These are phyloP conservation scores for Madoqua kirkii DNA, from an alignment of 2,113 vertebrate genomes.

Conservation along the genomic window DNA sequence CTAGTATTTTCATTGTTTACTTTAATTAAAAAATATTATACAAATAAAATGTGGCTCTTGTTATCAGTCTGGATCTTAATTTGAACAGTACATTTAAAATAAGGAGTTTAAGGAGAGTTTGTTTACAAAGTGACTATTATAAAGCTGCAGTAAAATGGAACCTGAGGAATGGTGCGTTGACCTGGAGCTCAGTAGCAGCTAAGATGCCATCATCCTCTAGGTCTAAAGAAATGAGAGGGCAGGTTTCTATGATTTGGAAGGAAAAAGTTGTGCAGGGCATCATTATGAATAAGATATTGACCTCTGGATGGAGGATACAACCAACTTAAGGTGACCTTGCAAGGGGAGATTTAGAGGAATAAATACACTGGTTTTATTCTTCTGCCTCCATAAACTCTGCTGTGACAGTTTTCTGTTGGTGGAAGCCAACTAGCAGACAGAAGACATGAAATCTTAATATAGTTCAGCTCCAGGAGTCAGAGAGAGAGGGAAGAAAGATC, in stretches of 20 bases:
- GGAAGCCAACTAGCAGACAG: not conserved
- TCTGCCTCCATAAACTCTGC: not conserved
- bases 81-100: not conserved
- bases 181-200: not conserved
- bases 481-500: not conserved
- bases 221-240: not conserved
- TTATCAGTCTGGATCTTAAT: not conserved
- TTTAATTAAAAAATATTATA: not conserved
- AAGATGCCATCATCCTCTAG: not conserved
- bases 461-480: not conserved
- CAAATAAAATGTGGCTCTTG: not conserved
- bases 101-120: not conserved
- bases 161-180: not conserved
- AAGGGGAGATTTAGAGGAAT: not conserved
- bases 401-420: not conserved
- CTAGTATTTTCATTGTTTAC: not conserved
- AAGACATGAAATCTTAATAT: not conserved
- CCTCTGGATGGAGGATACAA: not conserved
- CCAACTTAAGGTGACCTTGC: not conserved
- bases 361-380: not conserved
- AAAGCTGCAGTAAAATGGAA: not conserved
- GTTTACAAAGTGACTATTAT: not conserved
- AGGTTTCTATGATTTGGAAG: not conserved
- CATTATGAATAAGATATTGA: not conserved
- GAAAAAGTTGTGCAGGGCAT: not conserved